Conservation (phyloP, 2,113 vertebrate genomes). For the Percopsis transmontana region DNA sequence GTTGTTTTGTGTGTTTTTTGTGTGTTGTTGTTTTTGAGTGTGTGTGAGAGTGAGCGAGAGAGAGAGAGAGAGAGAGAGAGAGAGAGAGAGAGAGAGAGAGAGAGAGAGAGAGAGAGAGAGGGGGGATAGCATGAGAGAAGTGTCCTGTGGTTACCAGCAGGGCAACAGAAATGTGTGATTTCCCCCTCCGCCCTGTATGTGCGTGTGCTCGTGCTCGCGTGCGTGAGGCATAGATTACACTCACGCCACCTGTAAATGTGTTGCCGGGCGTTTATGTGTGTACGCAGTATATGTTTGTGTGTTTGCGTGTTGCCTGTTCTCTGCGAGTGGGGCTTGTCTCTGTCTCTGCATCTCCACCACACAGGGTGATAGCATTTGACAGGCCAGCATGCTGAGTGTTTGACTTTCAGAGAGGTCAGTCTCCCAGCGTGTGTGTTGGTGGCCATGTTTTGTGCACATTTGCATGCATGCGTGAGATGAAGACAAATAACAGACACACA, state of each 20-base stretch:
- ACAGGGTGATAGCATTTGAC: slow-evolving; percentile 32
- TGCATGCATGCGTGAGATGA: no score
- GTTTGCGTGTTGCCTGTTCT: background rate
- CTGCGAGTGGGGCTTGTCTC: background rate
- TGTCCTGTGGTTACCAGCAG: slow-evolving; percentile 9
- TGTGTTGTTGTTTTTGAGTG: slow-evolving; percentile 1
- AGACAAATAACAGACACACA: background rate
- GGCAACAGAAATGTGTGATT: slow-evolving; percentile 1
- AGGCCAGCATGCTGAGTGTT: slow-evolving; percentile 33
- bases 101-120: background rate
- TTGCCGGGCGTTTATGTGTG: no score
- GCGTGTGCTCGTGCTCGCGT: no score
- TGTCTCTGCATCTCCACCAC: slow-evolving; percentile 19
- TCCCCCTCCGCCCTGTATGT: background rate
- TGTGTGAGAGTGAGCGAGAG: background rate
- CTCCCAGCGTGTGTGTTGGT: slow-evolving; percentile 22
- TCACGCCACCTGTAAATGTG: no score
- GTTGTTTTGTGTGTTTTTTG: background rate
- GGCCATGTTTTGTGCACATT: background rate
- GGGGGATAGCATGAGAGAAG: background rate
- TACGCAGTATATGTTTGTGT: slow-evolving; percentile 8
- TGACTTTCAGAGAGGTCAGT: slow-evolving; percentile 47
- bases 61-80: background rate
- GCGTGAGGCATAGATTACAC: no score
- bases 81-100: background rate